Conservation (phyloP, 2,113 vertebrate genomes). For the Xenotilapia longispinis region DNA sequence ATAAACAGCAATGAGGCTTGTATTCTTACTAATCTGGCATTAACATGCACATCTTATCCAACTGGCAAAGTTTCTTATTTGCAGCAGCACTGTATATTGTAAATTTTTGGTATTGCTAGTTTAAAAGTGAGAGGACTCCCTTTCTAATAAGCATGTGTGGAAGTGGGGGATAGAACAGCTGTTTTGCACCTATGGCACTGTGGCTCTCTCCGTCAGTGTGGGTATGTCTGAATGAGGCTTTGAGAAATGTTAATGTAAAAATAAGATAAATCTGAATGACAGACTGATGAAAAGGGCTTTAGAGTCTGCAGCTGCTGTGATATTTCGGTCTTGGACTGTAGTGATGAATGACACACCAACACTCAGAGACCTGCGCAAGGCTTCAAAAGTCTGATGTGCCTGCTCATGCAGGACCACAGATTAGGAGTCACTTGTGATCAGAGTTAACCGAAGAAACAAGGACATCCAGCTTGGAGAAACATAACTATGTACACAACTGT, state of each 20-base stretch:
- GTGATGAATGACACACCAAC: background rate
- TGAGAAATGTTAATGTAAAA: background rate
- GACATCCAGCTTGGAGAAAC: background rate
- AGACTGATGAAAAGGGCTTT: background rate
- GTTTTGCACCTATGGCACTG: rapidly evolving
- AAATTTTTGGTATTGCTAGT: background rate
- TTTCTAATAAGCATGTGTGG: background rate
- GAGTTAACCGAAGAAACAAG: background rate
- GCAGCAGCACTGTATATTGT: background rate
- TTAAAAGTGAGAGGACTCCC: background rate
- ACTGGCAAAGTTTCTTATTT: background rate
- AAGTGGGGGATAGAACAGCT: background rate
- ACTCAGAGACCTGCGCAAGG: background rate
- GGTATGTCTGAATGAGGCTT: background rate
- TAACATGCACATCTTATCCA: background rate
- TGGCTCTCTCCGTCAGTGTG: background rate
- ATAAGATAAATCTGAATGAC: background rate
- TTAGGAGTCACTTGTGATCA: background rate
- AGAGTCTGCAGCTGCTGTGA: background rate
- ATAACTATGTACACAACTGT: background rate
- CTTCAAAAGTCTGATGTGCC: background rate
- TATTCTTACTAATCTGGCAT: background rate
- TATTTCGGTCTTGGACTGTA: background rate
- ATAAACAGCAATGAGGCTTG: background rate
- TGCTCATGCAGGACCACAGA: background rate